phyloP scores from a whole-genome alignment of 2,888 invertebrate genomes.

The Dryobotodes eremita region DNA sequence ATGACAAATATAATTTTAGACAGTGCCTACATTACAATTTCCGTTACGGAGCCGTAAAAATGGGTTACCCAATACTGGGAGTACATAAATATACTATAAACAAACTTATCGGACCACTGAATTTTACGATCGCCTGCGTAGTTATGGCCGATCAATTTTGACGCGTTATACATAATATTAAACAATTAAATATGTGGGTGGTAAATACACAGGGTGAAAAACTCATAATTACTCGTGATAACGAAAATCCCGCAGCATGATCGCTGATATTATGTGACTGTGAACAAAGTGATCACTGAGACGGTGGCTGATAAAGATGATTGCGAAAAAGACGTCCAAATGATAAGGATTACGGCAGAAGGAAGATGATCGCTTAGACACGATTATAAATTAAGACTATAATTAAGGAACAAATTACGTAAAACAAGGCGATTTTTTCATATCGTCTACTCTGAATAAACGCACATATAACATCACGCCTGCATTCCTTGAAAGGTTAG shows the following conservation, averaged over 20 bases:
- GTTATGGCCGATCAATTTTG: slow-evolving; percentile 63
- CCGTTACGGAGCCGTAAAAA: slow-evolving; percentile 74
- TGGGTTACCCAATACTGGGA: slow-evolving; percentile 70
- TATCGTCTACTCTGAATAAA: neutral
- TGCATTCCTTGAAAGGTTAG: neutral
- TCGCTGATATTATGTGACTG: neutral
- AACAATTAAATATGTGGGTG: slow-evolving; percentile 51
- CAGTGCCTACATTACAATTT: slow-evolving; percentile 66
- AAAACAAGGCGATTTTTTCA: too few relatives aligned
- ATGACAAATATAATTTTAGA: slow-evolving; percentile 34
- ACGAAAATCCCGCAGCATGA: slow-evolving; percentile 1
- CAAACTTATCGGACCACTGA: slow-evolving; percentile 75
- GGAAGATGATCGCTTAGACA: neutral
- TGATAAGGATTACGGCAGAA: neutral
- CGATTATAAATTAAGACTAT: neutral
- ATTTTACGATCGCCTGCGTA: slow-evolving; percentile 70
- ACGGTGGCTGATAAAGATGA: neutral
- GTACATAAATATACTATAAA: slow-evolving; percentile 74
- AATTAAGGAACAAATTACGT: neutral
- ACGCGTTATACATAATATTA: slow-evolving; percentile 54
- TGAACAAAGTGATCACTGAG: neutral
- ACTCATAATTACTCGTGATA: slow-evolving; percentile 11
- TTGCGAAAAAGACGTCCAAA: neutral
- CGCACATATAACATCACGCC: neutral
- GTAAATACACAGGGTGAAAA: slow-evolving; percentile 26